A percentile compares a stretch with the other conserved stretches of the same genome.
phyloP scores from a whole-genome alignment of 2,888 invertebrate species.

The Megaustenia siamemsis region DNA sequence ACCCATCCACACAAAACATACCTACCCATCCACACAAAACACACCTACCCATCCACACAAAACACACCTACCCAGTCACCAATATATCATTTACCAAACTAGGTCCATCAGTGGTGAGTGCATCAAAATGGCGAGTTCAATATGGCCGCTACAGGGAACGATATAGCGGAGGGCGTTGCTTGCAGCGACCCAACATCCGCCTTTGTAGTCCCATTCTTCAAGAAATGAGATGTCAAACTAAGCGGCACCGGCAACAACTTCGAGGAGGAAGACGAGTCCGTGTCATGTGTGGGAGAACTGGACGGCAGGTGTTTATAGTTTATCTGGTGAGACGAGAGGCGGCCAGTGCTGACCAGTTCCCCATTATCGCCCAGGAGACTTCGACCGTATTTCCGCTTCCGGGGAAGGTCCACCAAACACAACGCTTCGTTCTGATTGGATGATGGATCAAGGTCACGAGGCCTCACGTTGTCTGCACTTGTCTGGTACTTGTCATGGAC shows the following conservation, averaged over 20 bases:
- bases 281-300: not conserved
- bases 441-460: not conserved
- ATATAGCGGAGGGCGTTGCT: slow-evolving; percentile 19
- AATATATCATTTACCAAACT: no score
- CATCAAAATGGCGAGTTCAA: slow-evolving; percentile 21
- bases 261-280: slow-evolving; percentile 1
- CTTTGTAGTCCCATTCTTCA: not conserved
- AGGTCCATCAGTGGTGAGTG: no score
- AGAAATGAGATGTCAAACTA: not conserved
- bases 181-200: not conserved
- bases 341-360: not conserved
- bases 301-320: not conserved
- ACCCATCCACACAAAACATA: no score
- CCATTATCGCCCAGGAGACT: not conserved
- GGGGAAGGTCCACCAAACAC: not conserved
- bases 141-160: slow-evolving; percentile 60
- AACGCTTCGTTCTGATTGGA: not conserved
- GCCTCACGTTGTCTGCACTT: not conserved
- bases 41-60: no score
- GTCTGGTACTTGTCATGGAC: not conserved
- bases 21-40: no score
- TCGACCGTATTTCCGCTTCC: not conserved
- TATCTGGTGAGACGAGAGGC: not conserved
- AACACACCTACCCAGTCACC: no score
- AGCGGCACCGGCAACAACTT: not conserved